These are phyloP conservation scores for Pangasianodon hypophthalmus DNA, from an alignment of 2,113 vertebrate genomes.

Conservation along the genomic window DNA sequence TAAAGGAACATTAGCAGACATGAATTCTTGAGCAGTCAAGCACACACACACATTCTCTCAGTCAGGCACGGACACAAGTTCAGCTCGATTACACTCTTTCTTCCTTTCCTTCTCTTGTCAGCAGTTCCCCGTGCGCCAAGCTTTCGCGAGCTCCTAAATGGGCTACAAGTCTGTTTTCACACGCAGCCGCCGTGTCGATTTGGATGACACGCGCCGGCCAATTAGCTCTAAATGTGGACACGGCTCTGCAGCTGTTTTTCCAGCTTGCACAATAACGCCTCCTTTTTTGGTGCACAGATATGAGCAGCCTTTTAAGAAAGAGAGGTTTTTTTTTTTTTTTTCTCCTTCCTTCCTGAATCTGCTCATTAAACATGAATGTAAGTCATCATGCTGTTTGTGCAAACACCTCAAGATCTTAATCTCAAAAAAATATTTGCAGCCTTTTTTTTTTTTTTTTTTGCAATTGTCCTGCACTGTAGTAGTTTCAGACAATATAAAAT, in stretches of 20 bases:
- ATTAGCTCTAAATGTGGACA: conserved; percentile 44
- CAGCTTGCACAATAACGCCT: not conserved
- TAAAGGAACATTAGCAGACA: conserved; percentile 8
- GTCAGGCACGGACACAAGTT: not conserved
- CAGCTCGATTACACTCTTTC: not conserved
- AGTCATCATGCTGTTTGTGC: not conserved
- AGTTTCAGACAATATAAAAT: not conserved
- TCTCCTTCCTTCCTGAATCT: not conserved
- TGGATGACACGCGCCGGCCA: conserved; percentile 39
- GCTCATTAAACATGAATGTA: not conserved
- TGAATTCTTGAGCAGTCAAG: not conserved
- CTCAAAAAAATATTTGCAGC: not conserved
- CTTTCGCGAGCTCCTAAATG: conserved; percentile 22
- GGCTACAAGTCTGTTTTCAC: conserved; percentile 13
- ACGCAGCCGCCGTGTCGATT: conserved; percentile 25
- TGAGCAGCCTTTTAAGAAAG: not conserved
- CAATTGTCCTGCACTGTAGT: not conserved
- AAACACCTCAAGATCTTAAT: no score
- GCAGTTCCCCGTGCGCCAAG: not conserved
- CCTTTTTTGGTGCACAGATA: not conserved
- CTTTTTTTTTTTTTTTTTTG: no score
- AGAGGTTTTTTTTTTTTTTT: no score
- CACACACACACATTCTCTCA: not conserved
- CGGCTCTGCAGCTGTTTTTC: conserved; percentile 29
- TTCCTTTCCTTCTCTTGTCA: not conserved